Base-by-base conservation (phyloP, 2,888 invertebrate genomes). In the Kuschelorhynchus macadamiae region DNA sequence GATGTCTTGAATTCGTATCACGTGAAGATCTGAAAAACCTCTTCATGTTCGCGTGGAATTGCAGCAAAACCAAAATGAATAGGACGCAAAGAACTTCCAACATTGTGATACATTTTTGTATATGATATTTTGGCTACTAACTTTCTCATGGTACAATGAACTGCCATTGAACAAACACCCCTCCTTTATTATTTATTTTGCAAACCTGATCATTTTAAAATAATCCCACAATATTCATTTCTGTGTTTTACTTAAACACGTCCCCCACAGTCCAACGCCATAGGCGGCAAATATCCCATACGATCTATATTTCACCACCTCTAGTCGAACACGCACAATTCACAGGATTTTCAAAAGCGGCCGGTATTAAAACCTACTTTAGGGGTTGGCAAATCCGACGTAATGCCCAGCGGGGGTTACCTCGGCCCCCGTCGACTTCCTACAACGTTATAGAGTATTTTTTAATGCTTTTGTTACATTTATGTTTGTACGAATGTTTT, bases 311-410 rank as follows among this genome's bases (percentile, higher is more conserved):
- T 52, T 52, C 52, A 72, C 67, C 67, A 71, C 73, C 74, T 72
- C 71, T 60, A 69, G 70, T 72, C n/a, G n/a, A n/a, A 74, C 71
- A 74, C 72, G 72, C 52, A 39, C 21, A 52, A 36, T 36, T 52
- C 52, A 36, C 52, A 36, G 71, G 66, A 46, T 56, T 70, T 68
- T 73, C 66, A 74, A 61, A 78, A 78, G 74, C 77, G 75, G 77
- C 76, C 7, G 30, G 79, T 78, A 78, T 79, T 77, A 75, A 76
- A 79, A 77, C 74, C 77, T 75, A 74, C 25, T 75, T 77, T 78
- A 77, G 78, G 74, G 77, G 75, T 74, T 73, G 74, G 72, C 50
- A 72, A 74, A 77, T 75, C 75, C 74, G 69, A 74, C 76, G 74
- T 73, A 72, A 71, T 73, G 64, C 76, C 42, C 75, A 41, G 68